Evolutionary conservation across 2,113 vertebrate genomes (phyloP).

Genomic region (Gopherus flavomarginatus): DNA sequence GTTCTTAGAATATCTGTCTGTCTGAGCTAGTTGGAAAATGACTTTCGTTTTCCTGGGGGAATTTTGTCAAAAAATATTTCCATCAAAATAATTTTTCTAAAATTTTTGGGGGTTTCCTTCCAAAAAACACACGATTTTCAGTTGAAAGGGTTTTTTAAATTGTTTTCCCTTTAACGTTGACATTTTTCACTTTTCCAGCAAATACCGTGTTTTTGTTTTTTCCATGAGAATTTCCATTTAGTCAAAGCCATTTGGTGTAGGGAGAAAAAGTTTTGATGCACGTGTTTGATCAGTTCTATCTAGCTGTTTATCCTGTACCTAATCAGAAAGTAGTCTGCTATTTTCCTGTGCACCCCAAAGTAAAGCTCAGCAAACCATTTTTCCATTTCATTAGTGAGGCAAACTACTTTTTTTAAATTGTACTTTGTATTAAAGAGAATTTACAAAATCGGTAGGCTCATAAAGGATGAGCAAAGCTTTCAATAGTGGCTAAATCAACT

Average conservation of each 20-base stretch:
- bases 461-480: neutral
- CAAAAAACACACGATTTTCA: neutral
- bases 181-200: neutral
- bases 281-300: neutral
- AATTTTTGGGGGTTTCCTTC: neutral
- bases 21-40: neutral
- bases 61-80: neutral
- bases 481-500: neutral
- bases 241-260: neutral
- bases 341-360: neutral
- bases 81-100: neutral
- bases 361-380: neutral
- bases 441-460: neutral
- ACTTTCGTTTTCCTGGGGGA: neutral
- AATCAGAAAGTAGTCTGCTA: neutral
- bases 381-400: neutral
- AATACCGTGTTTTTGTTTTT: neutral
- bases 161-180: neutral
- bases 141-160: neutral
- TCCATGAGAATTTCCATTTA: accelerated
- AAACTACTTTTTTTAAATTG: neutral
- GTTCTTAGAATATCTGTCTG: neutral
- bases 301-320: neutral
- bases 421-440: neutral
- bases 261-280: neutral